Base-by-base conservation (phyloP, 2,797 vertebrate species). In the Macroramphosus scolopax region DNA sequence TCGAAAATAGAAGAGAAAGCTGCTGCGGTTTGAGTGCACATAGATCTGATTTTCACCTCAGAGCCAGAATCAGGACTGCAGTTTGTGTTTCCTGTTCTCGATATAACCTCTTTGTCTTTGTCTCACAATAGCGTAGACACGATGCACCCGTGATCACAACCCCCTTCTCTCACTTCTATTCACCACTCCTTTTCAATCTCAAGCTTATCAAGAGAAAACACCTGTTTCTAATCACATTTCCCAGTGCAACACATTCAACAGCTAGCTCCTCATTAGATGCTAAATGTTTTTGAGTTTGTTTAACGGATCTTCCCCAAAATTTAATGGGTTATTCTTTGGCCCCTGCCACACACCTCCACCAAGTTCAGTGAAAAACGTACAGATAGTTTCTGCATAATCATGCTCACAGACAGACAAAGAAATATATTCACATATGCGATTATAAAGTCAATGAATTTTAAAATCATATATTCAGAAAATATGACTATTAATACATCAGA, bases 71-170 rank as follows among this genome's bases (percentile, higher is more conserved):
- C 59, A 50, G 45, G 38, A 65, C 39, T 56, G 68, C 76, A 42
- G 59, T 52, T 61, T 47, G n/a, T n/a, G 59, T 82, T 87, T 89
- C 81, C 85, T 84, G 77, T 83, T 83, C 62, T 64, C 24, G 29
- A 82, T 87, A 88, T 84, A 84, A 52, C 50, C 63, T 65, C 62
- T 83, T 86, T 81, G 76, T 86, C 63, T 77, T 72, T 66, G 50
- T 69, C 20, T 57, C 53, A 88, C 85, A 88, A 87, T 82, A 40
- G 67, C 57, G 37, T 17, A 40, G 54, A 39, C 47, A 15, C 37
- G 42, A 22, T 24, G 44, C n/a, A n/a, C 38, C 45, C 42, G 46
- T 7, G 2, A 51, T 26, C 47, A 47, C 30, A 37, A 31, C 32
- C 41, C 32, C 26, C 43, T 18, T 29, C 29, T 45, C 32, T 68